Base-by-base conservation (phyloP, 2,113 vertebrate genomes). In the Bubo bubo region DNA sequence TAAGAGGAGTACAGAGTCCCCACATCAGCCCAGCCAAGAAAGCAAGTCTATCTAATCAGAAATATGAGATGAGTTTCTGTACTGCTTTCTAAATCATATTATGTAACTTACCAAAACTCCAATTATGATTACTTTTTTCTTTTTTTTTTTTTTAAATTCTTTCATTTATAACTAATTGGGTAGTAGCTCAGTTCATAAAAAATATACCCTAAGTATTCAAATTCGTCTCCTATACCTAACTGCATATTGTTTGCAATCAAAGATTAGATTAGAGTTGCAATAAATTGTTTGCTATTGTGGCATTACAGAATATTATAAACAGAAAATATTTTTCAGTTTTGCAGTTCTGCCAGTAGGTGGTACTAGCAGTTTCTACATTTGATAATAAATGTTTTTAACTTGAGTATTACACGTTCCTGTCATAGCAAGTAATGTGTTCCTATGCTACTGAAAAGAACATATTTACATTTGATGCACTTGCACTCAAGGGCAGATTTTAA, bases 291-390 rank as follows among this genome's bases (percentile, higher is more conserved):
- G 15, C 8, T 72, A 4, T 86, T 67, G 11, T n/a, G 6, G 1
- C 53, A 53, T 63, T 68, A 66, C 8, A 59, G 9, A 63, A 23
- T 58, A 71, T 5, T 22, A n/a, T 15, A 59, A 83, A 55, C 5
- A 34, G 27, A 94, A 82, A 62, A 73, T 73, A 75, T 18, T 88
- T 82, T 86, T 77, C 55, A 80, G 17, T 79, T 91, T 90, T 93
- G 8, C 34, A 47, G 4, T 94, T 88, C 64, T 90, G 60, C 81
- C 96, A 97, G 96, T 93, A 97, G 96, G 90, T 97, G 94, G 96
- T 91, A 89, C 80, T 91, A 97, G 34, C 37, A 94, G 90, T 97
- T 97, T 77, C 94, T 76, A 24, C 32, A 94, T 97, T 90, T 84
- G 28, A 45, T 72, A 67, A 90, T 34, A 79, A 77, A 88, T 64